Conservation (phyloP, 2,113 vertebrate species). For the Dermatemys mawii region DNA sequence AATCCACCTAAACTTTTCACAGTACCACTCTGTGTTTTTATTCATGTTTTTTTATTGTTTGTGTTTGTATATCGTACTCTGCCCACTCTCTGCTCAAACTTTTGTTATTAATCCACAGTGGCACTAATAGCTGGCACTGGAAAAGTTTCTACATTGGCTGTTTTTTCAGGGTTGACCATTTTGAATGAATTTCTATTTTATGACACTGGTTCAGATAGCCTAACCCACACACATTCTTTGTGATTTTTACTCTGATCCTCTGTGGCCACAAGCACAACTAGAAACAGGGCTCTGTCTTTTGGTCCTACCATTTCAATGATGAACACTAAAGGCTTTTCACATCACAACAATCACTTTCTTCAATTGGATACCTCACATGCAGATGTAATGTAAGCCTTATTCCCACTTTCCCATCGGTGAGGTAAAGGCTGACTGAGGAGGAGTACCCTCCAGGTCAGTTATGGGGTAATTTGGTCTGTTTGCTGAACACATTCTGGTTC, state of each 20-base stretch:
- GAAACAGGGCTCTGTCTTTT: background rate
- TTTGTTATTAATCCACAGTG: background rate
- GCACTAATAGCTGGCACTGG: background rate
- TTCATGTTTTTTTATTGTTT: background rate
- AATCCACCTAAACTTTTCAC: background rate
- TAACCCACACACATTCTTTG: background rate
- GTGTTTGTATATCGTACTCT: background rate
- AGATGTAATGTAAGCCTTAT: background rate
- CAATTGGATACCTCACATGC: background rate
- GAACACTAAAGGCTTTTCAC: background rate
- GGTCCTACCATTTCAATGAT: background rate
- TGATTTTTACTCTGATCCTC: background rate
- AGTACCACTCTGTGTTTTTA: background rate
- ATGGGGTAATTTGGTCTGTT: background rate
- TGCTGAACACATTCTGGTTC: background rate
- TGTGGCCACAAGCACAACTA: background rate
- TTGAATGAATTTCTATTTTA: background rate
- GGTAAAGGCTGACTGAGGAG: background rate
- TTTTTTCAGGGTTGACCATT: background rate
- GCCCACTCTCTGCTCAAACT: background rate
- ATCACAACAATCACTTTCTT: background rate
- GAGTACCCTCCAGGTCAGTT: background rate
- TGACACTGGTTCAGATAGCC: background rate
- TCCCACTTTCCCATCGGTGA: background rate
- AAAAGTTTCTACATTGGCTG: background rate